Evolutionary conservation across 2,113 vertebrate genomes (phyloP), one percentile per base, ranked within the genome.

Genomic region (Cyrtonyx montezumae): DNA sequence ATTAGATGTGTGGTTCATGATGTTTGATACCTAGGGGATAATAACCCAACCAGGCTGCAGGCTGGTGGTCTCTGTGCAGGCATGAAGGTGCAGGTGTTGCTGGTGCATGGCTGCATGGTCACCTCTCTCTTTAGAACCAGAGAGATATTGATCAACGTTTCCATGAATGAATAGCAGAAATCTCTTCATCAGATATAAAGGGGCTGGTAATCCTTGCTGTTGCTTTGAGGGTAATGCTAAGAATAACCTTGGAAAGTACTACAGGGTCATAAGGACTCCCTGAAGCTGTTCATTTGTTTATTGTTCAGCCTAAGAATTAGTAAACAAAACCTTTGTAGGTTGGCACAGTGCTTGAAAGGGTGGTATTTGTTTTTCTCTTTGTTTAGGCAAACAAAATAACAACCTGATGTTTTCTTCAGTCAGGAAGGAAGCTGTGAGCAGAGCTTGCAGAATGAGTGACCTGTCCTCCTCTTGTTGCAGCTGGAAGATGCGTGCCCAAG

Each of bases 271-370:
- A 67, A 83, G 89, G 75, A 56, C 67, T 84, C 93, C 42, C 22
- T 79, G 36, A 73, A 83, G 75, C 56, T 91, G 82, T 84, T 93
- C 36, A 49, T 91, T 85, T 4, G 1, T 82, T 90, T 79, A 26
- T 91, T 91, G 62, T 89, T 92, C 78, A 92, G 74, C 87, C 36
- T 70, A 63, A 79, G 70, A 82, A 43, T 85, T 73, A 89, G 82
- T 63, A 84, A 92, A 82, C 63, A 84, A 85, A 91, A 67, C 78
- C 49, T 91, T 75, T 89, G 84, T 76, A 62, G 70, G n/a, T 92
- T 49, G 9, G 76, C 62, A 46, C 91, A 55, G 20, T 34, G 63
- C 63, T 75, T 55, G 79, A 89, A 79, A 92, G 71, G 63, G 87
- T 89, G 70, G 36, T 19, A 7, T 87, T 95, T 93, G 56, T 95